Percentiles rank a stretch among this genome's conserved stretches.
Conservation (phyloP, 2,888 invertebrate genomes). For the Leptopilina drosophilae region DNA sequence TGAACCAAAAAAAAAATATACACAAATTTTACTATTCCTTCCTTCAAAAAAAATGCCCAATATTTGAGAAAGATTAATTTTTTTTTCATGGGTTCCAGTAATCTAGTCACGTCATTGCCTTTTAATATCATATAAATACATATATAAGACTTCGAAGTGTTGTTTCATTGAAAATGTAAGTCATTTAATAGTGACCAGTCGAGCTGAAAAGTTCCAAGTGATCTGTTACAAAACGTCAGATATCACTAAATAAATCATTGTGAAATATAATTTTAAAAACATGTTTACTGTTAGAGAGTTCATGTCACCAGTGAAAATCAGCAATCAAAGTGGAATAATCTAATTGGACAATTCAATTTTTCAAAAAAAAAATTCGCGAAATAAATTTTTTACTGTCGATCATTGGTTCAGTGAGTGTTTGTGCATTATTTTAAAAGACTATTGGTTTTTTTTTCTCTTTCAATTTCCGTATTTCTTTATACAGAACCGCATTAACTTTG, state of each 20-base stretch:
- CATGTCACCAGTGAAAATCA: not conserved
- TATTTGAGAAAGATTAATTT: not conserved
- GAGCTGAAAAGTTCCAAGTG: conserved; percentile 19
- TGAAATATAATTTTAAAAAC: conserved; percentile 27
- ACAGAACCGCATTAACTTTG: no score
- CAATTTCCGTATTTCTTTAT: not conserved
- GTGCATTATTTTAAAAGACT: not conserved
- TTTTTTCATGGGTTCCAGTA: not conserved
- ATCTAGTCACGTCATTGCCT: conserved; percentile 11
- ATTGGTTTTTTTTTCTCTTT: not conserved
- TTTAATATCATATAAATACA: not conserved
- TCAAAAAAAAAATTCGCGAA: conserved; percentile 1
- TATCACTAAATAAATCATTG: conserved; percentile 27
- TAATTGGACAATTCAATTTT: not conserved
- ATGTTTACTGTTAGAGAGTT: conserved; percentile 11
- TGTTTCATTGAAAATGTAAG: conserved; percentile 35
- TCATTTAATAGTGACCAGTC: conserved; percentile 7
- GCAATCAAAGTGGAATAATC: not conserved
- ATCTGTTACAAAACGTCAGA: not conserved
- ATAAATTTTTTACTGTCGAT: not conserved
- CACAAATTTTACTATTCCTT: no score
- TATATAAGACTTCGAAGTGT: not conserved
- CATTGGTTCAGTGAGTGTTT: conserved; percentile 26
- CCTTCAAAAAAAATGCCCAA: not conserved
- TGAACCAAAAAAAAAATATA: no score